Conservation (phyloP, 2,888 invertebrate genomes). For the Oeneis ivallda region DNA sequence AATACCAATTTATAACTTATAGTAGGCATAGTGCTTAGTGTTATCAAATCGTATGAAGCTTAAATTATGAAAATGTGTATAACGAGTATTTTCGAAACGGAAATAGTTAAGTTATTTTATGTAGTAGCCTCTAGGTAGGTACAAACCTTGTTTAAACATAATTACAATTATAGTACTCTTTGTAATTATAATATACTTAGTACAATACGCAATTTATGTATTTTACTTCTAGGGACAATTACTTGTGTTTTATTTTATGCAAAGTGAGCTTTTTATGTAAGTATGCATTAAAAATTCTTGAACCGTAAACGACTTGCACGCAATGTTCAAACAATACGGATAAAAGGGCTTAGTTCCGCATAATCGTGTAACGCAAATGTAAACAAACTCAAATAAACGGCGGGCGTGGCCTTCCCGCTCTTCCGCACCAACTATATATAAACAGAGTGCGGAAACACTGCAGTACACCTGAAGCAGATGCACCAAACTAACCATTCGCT, state of each 20-base stretch:
- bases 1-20: too few species aligned
- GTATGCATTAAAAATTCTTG: slow-evolving; percentile 1
- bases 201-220: neutral
- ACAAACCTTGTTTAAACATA: neutral
- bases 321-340: slow-evolving; percentile 20
- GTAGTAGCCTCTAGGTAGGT: too few species aligned
- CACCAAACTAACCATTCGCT: slow-evolving; percentile 18
- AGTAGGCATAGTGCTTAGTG: too few species aligned
- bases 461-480: slow-evolving; percentile 40
- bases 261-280: neutral
- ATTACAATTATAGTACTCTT: neutral
- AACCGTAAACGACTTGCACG: neutral
- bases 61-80: neutral
- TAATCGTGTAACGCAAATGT: slow-evolving; percentile 48
- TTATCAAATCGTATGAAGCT: neutral
- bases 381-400: slow-evolving; percentile 55
- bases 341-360: slow-evolving; percentile 42
- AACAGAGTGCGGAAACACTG: slow-evolving; percentile 69
- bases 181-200: neutral
- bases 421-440: slow-evolving; percentile 76
- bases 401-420: slow-evolving; percentile 63
- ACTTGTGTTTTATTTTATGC: neutral
- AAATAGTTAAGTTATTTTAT: neutral
- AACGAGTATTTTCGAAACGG: neutral
- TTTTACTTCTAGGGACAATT: neutral